Evolutionary conservation across 2,888 invertebrate species (phyloP).

Genomic region (Stictocephala bisonia): DNA sequence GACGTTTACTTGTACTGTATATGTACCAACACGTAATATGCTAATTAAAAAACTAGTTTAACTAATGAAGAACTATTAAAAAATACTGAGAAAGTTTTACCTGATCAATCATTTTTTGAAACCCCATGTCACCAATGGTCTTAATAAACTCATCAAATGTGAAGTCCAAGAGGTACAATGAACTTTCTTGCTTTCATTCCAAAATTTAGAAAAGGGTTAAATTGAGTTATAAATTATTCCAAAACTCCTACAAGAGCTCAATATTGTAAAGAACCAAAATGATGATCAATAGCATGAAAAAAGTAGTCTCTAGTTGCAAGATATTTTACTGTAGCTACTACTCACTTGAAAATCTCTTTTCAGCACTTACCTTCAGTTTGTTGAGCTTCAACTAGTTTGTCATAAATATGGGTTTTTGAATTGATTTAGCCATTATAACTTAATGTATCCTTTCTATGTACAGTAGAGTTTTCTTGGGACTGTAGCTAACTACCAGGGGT

Average conservation of each 20-base stretch:
- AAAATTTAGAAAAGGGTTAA: background rate
- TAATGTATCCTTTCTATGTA: background rate
- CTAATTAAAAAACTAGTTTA: too few relatives aligned
- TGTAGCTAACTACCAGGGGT: background rate
- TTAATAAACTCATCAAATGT: background rate
- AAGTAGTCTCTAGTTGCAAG: background rate
- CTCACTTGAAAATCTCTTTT: background rate
- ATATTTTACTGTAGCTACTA: slow-evolving; percentile 1
- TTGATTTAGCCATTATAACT: background rate
- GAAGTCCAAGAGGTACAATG: background rate
- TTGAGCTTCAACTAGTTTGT: background rate
- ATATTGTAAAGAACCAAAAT: background rate
- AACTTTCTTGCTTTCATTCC: background rate
- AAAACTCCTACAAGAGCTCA: background rate
- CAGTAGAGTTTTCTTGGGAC: background rate
- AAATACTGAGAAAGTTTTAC: background rate
- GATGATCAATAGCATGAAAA: background rate
- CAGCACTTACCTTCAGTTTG: background rate
- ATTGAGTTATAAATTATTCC: background rate
- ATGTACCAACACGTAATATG: too few relatives aligned
- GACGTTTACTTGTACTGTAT: too few relatives aligned
- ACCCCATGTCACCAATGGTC: background rate
- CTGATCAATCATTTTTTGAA: background rate
- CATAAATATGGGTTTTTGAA: background rate
- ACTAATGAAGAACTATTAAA: background rate